phyloP scores from a whole-genome alignment of 2,797 vertebrate species.

The Sebastes hopkinsi region DNA sequence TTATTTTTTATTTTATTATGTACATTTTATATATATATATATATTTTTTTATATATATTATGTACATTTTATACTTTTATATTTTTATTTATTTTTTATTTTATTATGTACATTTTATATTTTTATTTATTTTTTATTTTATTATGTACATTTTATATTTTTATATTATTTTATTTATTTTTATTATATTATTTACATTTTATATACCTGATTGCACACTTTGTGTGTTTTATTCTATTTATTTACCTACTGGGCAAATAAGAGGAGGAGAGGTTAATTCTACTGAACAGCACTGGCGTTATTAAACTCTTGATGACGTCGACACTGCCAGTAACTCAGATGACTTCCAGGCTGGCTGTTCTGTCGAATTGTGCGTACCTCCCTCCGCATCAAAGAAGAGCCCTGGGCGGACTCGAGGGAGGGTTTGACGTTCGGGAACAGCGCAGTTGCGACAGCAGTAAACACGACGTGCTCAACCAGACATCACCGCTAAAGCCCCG shows the following conservation, averaged over 20 bases:
- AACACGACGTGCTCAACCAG: constrained; percentile 65
- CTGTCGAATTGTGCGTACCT: background rate
- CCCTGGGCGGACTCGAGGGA: constrained; percentile 28
- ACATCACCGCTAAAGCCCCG: constrained; percentile 25
- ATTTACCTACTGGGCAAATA: background rate
- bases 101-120: background rate
- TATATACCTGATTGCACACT: background rate
- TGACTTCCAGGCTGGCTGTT: constrained; percentile 86
- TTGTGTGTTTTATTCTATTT: background rate
- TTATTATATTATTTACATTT: too few relatives aligned
- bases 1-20: too few relatives aligned
- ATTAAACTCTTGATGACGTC: constrained; percentile 83
- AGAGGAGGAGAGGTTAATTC: background rate
- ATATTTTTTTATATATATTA: background rate
- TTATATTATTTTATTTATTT: too few relatives aligned
- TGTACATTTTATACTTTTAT: background rate
- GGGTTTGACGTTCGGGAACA: constrained; percentile 4
- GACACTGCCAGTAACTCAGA: constrained; percentile 87
- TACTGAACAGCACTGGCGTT: constrained; percentile 52
- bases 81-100: background rate
- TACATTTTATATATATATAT: background rate
- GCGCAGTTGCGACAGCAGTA: constrained; percentile 67
- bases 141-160: background rate
- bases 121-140: too few relatives aligned
- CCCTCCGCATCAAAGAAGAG: constrained; percentile 42